Evolutionary conservation across 2,113 vertebrate species (phyloP).

Genomic region (Siphamia tubifer): DNA sequence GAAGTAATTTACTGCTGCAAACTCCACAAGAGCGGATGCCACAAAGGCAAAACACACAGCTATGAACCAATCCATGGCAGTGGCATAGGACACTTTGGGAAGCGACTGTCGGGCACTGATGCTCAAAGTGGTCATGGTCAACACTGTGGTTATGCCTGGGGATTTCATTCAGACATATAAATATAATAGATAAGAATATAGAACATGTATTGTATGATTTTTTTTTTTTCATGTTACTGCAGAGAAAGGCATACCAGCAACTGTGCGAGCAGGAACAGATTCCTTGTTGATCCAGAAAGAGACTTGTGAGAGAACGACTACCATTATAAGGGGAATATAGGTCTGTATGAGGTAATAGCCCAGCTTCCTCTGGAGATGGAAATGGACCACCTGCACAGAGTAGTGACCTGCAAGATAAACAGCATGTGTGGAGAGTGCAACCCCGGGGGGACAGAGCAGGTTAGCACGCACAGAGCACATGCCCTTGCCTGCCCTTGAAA

Average conservation of each 20-base stretch:
- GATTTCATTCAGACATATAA: background rate
- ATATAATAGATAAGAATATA: background rate
- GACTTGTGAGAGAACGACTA: constrained; percentile 86
- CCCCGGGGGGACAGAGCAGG: constrained; percentile 10
- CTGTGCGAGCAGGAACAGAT: constrained; percentile 83
- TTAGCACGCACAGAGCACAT: constrained; percentile 3
- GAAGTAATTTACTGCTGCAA: constrained; percentile 95
- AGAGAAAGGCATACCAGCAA: constrained; percentile 71
- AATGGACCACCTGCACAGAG: constrained; percentile 93
- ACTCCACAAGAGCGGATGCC: constrained; percentile 93
- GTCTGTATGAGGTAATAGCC: constrained; percentile 87
- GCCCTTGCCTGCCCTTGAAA: constrained; percentile 69
- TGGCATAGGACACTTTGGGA: constrained; percentile 94
- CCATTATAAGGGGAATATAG: constrained; percentile 84
- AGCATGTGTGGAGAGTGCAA: constrained; percentile 48
- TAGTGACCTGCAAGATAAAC: constrained; percentile 91
- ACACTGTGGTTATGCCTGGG: constrained; percentile 92
- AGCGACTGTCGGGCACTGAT: constrained; percentile 94
- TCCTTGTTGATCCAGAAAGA: constrained; percentile 89
- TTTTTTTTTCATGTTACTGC: background rate
- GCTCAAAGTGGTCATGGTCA: constrained; percentile 96
- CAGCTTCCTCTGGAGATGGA: constrained; percentile 90
- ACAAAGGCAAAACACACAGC: constrained; percentile 95
- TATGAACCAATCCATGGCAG: constrained; percentile 97
- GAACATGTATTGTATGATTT: background rate